Evolutionary conservation across 2,888 invertebrate species (phyloP).

Genomic region (Choreutis nemorana): DNA sequence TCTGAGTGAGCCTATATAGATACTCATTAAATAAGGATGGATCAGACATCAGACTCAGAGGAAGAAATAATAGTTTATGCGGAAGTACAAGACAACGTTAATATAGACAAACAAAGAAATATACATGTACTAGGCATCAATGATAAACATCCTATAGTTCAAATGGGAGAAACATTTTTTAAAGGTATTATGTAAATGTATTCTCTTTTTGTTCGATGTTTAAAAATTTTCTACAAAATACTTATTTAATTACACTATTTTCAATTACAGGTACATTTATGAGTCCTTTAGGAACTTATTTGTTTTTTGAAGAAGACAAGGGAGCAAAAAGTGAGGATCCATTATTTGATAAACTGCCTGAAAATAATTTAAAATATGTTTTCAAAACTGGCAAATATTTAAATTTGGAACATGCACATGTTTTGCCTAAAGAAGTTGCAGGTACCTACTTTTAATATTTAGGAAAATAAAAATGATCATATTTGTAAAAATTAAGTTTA

Average conservation of each 20-base stretch:
- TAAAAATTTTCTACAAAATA: not conserved
- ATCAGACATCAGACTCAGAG: slow-evolving; percentile 38
- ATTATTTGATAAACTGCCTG: slow-evolving; percentile 65
- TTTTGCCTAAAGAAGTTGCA: slow-evolving; percentile 47
- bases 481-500: no score
- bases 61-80: slow-evolving; percentile 69
- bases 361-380: slow-evolving; percentile 64
- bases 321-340: slow-evolving; percentile 48
- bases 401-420: slow-evolving; percentile 73
- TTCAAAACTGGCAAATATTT: slow-evolving; percentile 73
- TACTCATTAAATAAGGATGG: slow-evolving; percentile 5
- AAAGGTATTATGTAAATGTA: slow-evolving; percentile 35
- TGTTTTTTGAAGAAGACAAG: slow-evolving; percentile 75
- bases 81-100: slow-evolving; percentile 63
- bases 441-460: no score
- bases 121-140: slow-evolving; percentile 69
- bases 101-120: slow-evolving; percentile 54
- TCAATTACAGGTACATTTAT: slow-evolving; percentile 70
- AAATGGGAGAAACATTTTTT: slow-evolving; percentile 72
- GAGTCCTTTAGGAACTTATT: slow-evolving; percentile 73
- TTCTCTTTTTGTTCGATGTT: not conserved
- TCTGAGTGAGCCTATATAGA: no score
- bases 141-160: slow-evolving; percentile 69
- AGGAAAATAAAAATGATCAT: no score
- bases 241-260: slow-evolving; percentile 2